Conservation (phyloP, 2,113 vertebrate species). For the Rhea pennata region DNA sequence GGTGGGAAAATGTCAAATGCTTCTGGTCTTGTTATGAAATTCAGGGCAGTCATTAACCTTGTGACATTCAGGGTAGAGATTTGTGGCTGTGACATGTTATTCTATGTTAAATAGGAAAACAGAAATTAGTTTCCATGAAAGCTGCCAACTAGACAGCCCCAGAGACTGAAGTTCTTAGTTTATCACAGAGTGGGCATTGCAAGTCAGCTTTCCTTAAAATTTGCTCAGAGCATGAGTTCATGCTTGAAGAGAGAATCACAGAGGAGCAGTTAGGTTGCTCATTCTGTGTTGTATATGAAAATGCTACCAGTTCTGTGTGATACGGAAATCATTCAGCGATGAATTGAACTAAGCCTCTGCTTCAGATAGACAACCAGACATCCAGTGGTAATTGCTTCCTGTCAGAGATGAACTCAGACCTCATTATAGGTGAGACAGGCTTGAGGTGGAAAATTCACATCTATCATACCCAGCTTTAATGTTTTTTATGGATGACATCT, state of each 20-base stretch:
- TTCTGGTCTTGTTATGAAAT: constrained; percentile 10
- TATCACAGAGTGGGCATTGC: neutral
- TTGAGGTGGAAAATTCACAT: neutral
- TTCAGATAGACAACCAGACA: neutral
- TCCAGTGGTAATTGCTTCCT: neutral
- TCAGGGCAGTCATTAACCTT: constrained; percentile 7
- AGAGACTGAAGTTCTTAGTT: neutral
- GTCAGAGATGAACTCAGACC: neutral
- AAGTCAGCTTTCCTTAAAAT: neutral
- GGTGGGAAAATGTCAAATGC: neutral
- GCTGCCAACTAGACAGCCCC: neutral
- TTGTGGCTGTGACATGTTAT: neutral
- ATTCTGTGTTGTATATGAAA: neutral
- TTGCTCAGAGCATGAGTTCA: neutral
- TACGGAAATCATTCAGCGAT: neutral
- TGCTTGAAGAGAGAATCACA: neutral
- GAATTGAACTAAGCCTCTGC: neutral
- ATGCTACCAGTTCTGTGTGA: neutral
- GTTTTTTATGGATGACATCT: neutral
- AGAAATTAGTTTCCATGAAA: constrained; percentile 14
- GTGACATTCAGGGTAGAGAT: neutral
- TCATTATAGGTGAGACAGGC: neutral
- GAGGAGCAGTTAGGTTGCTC: neutral
- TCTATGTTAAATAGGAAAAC: neutral
- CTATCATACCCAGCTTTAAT: neutral